These are phyloP conservation scores for Salvelinus namaycush DNA, from an alignment of 2,113 vertebrate genomes.

Conservation along the genomic window DNA sequence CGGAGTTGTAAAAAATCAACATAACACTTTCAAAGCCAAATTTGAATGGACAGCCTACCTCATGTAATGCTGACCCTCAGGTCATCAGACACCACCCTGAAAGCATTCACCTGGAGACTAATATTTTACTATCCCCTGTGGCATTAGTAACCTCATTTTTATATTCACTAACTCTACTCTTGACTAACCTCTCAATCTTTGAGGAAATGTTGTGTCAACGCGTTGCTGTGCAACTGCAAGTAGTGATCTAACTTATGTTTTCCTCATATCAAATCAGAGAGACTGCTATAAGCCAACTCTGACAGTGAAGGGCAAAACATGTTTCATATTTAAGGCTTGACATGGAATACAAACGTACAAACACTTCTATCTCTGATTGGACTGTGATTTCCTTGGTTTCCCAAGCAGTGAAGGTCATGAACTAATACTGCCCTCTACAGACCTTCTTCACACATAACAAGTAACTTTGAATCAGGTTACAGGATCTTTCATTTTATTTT, in stretches of 20 bases:
- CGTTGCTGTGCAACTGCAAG: not conserved
- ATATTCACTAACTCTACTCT: slow-evolving; percentile 15
- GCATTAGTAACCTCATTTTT: slow-evolving; percentile 17
- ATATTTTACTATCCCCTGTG: slow-evolving; percentile 39
- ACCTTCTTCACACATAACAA: not conserved
- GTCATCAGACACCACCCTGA: too few species aligned
- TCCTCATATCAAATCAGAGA: not conserved
- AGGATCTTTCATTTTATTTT: not conserved
- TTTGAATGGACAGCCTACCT: slow-evolving; percentile 50
- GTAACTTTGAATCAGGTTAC: not conserved
- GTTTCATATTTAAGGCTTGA: too few species aligned
- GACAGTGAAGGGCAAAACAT: too few species aligned
- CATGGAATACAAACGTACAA: too few species aligned
- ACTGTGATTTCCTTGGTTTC: not conserved
- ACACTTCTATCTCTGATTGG: too few species aligned
- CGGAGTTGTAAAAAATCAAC: slow-evolving; percentile 40
- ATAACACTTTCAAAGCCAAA: slow-evolving; percentile 42
- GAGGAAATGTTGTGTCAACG: not conserved
- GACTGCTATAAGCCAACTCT: too few species aligned
- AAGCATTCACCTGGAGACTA: not conserved
- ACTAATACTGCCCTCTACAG: not conserved
- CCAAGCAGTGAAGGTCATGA: not conserved
- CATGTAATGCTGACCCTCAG: slow-evolving; percentile 34
- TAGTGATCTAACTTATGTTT: not conserved
- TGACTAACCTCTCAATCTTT: not conserved